Evolutionary conservation across 2,888 invertebrate species (phyloP), one percentile per base, ranked within the genome.

Genomic region (Julus scandinavius): DNA sequence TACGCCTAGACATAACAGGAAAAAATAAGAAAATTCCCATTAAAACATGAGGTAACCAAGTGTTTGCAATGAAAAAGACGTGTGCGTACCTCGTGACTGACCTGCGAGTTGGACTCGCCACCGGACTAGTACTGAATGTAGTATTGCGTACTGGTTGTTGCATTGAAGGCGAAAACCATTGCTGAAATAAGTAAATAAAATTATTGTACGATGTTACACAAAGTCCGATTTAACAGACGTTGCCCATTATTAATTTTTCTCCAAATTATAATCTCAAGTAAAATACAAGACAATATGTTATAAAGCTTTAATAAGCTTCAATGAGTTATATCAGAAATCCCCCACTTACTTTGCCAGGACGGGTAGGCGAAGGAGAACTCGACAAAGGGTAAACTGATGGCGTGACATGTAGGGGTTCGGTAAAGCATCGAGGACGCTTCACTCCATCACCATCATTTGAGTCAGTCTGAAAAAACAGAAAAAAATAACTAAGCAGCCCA

Each of bases 81-180:
- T 49, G 41, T 86, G 29, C 20, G 6, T 90, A 91, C 91, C 96
- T 94, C 87, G 96, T 96, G 89, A 96, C 95, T 92, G 95, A 94
- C 91, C 96, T 96, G 89, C 97, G 94, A 49, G 97, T 97, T 2
- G 97, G 97, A 90, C 97, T 97, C 40, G 97, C 97, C 11, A 96
- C 96, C 72, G 96, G 94, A 90, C 93, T 94, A 87, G 92, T 92
- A 38, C 92, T 91, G 90, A 92, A 91, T 49, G 91, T 91, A 85
- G 91, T 90, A 89, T 91, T 93, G 90, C 93, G 93, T 91, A 94
- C 94, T 83, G 93, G 92, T 90, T 93, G 92, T 90, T 93, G 94
- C 91, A 94, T 92, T 80, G 93, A 93, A 1, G 94, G 94, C 0
- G 94, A 94, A 91, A 94, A 94, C 91, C 94, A 94, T 91, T 94